A percentile compares a stretch with the other conserved stretches of the same genome.
Conservation (phyloP, 2,797 vertebrate genomes). For the Scarus forsteni region DNA sequence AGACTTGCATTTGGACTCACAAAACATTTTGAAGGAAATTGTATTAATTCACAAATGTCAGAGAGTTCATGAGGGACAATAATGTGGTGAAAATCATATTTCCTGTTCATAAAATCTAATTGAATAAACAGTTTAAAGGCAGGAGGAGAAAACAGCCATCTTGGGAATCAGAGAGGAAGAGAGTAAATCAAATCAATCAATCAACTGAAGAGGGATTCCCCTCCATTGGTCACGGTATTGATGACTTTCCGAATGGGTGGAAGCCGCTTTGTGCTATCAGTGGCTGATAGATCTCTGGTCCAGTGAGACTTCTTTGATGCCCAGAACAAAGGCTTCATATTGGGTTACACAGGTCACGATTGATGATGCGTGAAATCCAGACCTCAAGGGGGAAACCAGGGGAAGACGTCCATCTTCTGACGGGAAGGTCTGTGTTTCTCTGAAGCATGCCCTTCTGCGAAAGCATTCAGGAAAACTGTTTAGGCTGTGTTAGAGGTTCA, state of each 20-base stretch:
- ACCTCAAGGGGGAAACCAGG: conserved; percentile 24
- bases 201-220: conserved; percentile 36
- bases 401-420: conserved; percentile 38
- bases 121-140: conserved; percentile 11
- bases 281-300: conserved; percentile 67
- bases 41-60: conserved; percentile 1
- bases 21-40: no score
- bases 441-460: background rate
- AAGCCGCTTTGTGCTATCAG: conserved; percentile 54
- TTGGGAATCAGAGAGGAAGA: conserved; percentile 41
- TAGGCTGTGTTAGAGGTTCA: conserved; percentile 1
- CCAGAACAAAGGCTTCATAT: conserved; percentile 70
- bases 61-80: background rate
- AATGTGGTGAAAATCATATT: conserved; percentile 9
- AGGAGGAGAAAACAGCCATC: background rate
- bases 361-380: conserved; percentile 72
- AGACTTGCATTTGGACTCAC: no score
- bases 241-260: conserved; percentile 39
- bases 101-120: conserved; percentile 1
- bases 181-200: conserved; percentile 55
- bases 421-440: conserved; percentile 24
- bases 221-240: conserved; percentile 53
- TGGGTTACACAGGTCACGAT: conserved; percentile 71
- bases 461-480: conserved; percentile 21
- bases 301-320: conserved; percentile 65